Percentiles rank a stretch among this genome's conserved stretches.
Conservation (phyloP, 2,797 vertebrate species). For the Sebastes iracundus region DNA sequence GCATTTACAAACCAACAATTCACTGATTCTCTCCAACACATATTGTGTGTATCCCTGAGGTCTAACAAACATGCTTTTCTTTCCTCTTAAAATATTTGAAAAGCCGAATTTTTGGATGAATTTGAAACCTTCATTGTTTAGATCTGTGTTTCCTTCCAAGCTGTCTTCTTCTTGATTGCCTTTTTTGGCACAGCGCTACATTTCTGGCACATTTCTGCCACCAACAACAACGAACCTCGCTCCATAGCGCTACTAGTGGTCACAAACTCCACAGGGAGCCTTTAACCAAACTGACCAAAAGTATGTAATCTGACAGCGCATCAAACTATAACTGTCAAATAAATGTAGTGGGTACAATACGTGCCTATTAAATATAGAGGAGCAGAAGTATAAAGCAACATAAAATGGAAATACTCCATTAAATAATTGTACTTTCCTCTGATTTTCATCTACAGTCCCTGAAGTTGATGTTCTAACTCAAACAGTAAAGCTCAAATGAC, state of each 20-base stretch:
- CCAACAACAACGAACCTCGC: neutral
- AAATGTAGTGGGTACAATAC: neutral
- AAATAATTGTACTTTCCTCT: neutral
- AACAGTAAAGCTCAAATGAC: neutral
- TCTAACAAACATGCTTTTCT: neutral
- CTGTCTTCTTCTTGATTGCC: neutral
- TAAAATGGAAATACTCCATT: neutral
- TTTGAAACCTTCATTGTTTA: neutral
- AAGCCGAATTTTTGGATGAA: neutral
- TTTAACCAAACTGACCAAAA: neutral
- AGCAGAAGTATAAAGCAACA: neutral
- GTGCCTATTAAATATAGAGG: neutral
- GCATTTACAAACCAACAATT: rapidly evolving
- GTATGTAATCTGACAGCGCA: neutral
- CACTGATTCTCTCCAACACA: neutral
- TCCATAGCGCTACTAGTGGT: neutral
- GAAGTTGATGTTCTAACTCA: neutral
- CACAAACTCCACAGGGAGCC: neutral
- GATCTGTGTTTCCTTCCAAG: neutral
- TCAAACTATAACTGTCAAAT: neutral
- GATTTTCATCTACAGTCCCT: neutral
- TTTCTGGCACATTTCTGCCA: neutral
- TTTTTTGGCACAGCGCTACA: neutral
- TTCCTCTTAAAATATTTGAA: neutral
- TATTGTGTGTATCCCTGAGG: neutral